Percentiles rank a stretch among this genome's conserved stretches.
Conservation (phyloP, 2,113 vertebrate species). For the Myrmecophaga tridactyla region DNA sequence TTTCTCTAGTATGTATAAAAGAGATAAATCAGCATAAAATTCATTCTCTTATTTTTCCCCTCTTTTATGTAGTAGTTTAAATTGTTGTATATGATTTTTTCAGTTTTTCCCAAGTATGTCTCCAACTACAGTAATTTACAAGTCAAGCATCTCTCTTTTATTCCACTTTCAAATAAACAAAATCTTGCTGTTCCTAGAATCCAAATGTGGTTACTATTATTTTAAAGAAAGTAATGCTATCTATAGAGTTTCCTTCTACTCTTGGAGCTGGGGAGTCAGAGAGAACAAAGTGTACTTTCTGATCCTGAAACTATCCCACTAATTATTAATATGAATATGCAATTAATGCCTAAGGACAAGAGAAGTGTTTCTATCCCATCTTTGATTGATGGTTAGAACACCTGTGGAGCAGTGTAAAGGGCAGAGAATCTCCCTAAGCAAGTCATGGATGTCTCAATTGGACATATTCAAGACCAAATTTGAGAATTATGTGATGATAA, state of each 20-base stretch:
- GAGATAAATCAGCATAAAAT: neutral
- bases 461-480: neutral
- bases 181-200: neutral
- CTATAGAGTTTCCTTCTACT: neutral
- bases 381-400: neutral
- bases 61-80: neutral
- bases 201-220: neutral
- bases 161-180: neutral
- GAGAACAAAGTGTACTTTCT: constrained; percentile 3
- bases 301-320: constrained; percentile 38
- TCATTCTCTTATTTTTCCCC: neutral
- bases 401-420: too few relatives aligned
- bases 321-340: too few relatives aligned
- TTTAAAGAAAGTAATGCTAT: constrained; percentile 16
- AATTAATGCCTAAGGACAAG: too few relatives aligned
- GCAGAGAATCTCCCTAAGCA: neutral
- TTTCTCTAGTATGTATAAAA: constrained; percentile 11
- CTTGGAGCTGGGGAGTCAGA: neutral
- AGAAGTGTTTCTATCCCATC: neutral
- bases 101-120: neutral
- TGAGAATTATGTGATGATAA: neutral
- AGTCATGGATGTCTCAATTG: neutral
- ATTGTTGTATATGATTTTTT: constrained; percentile 20
- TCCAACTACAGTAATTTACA: neutral
- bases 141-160: neutral